Conservation (phyloP, 2,113 vertebrate genomes). For the Platycercus adscitus region DNA sequence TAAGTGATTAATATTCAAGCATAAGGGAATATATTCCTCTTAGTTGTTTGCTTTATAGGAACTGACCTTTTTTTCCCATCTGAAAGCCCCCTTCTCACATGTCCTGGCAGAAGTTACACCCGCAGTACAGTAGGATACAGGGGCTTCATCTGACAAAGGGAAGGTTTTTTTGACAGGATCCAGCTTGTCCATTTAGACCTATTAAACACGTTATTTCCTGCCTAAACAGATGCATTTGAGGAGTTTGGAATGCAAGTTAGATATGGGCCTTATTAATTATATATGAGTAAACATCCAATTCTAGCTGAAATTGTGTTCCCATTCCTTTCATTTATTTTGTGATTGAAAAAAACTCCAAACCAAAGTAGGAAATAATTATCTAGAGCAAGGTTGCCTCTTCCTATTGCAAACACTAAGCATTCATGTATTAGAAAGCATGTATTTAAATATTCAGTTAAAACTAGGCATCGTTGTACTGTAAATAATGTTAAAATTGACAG, state of each 20-base stretch:
- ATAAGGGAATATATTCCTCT: neutral
- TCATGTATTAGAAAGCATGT: neutral
- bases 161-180: neutral
- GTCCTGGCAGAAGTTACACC: neutral
- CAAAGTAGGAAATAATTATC: neutral
- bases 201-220: neutral
- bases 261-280: neutral
- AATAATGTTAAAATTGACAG: conserved; percentile 20
- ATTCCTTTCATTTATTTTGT: neutral
- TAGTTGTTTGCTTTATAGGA: neutral
- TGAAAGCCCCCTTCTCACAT: neutral
- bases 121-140: neutral
- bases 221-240: neutral
- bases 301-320: neutral
- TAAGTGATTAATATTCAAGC: conserved; percentile 44
- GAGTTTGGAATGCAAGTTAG: conserved; percentile 3
- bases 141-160: neutral
- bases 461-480: neutral
- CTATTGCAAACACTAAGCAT: neutral
- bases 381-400: neutral
- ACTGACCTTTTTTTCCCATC: neutral
- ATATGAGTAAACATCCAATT: neutral
- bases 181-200: neutral
- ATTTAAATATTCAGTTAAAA: neutral
- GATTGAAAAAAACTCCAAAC: neutral